Evolutionary conservation across 2,113 vertebrate genomes (phyloP), one percentile per base, ranked within the genome.

Genomic region (Proterorhinus semilunaris): DNA sequence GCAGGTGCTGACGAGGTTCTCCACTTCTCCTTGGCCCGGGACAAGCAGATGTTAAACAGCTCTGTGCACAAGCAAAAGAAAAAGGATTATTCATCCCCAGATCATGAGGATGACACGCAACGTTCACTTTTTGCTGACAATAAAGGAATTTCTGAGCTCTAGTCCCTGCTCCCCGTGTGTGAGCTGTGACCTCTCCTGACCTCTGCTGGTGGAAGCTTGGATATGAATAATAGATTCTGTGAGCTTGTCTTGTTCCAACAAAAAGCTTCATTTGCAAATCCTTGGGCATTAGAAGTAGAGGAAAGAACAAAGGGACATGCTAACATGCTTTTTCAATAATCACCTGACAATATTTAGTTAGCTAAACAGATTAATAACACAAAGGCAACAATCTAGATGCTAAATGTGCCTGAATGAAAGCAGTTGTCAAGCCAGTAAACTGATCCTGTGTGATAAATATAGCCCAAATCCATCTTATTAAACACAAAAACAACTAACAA

Each of bases 21-120:
- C 94, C 96, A 97, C 69, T 95, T 93, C 90, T 98, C 96, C 88
- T 94, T 97, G 6, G 96, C 96, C 65, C 96, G 94, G 70, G 95
- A 87, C 49, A 98, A 88, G 49, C 96, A 98, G 88, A 98, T 98
- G 77, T 93, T 93, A 42, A 95, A 98, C 10, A 98, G 93, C 43
- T 98, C 96, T 98, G 90, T 83, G 57, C 68, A 65, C 62, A 75
- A 42, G 64, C 61, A 74, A 71, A 61, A 68, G 16, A 9, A 11
- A 12, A 1, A 15, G 10, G 48, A 46, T 45, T 49, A 0, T 13
- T 51, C 62, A 57, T 69, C 48, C 1, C 13, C 49, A 66, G 1
- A 54, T 68, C 17, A 0, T 9, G 55, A 72, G 50, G 55, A 69
- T 62, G 55, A 43, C 2, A 10, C 17, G 1, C 53, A 36, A 36